These are phyloP conservation scores for Helicoverpa armigera DNA, from an alignment of 1,140 invertebrate species.

Conservation along the genomic window DNA sequence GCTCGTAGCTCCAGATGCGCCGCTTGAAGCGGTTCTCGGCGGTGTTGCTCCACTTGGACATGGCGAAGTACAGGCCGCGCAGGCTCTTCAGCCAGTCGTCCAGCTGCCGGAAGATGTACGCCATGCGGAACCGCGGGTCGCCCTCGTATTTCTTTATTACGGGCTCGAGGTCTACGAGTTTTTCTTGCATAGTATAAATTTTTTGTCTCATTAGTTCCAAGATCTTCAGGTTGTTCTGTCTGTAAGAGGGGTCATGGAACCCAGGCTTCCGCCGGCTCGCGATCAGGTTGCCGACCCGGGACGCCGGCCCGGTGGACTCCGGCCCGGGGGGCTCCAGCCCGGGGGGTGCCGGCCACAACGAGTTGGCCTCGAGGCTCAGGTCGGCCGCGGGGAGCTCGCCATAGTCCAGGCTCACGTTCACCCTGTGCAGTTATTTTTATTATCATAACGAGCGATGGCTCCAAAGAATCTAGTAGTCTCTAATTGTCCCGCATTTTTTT, in stretches of 20 bases:
- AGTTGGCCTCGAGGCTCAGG: not conserved
- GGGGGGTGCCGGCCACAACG: not conserved
- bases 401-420: conserved; percentile 25
- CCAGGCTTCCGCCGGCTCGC: not conserved
- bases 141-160: conserved; percentile 48
- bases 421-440: not conserved
- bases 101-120: conserved; percentile 57
- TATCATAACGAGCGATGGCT: not conserved
- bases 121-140: conserved; percentile 48
- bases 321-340: not conserved
- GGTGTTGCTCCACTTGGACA: not conserved
- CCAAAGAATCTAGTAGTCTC: not conserved
- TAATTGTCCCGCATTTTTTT: too few relatives aligned
- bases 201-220: conserved; percentile 58
- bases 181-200: conserved; percentile 58
- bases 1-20: conserved; percentile 57
- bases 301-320: not conserved
- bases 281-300: not conserved
- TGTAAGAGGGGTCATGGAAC: not conserved
- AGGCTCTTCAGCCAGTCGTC: conserved; percentile 57
- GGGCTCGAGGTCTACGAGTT: conserved; percentile 47
- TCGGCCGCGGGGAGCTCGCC: not conserved
- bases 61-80: not conserved
- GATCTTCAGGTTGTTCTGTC: conserved; percentile 14
- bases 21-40: conserved; percentile 9